A percentile compares a stretch with the other conserved stretches of the same genome.
These are phyloP conservation scores for Ganaspis sp. DNA, from an alignment of 1,140 invertebrate species.

Conservation along the genomic window DNA sequence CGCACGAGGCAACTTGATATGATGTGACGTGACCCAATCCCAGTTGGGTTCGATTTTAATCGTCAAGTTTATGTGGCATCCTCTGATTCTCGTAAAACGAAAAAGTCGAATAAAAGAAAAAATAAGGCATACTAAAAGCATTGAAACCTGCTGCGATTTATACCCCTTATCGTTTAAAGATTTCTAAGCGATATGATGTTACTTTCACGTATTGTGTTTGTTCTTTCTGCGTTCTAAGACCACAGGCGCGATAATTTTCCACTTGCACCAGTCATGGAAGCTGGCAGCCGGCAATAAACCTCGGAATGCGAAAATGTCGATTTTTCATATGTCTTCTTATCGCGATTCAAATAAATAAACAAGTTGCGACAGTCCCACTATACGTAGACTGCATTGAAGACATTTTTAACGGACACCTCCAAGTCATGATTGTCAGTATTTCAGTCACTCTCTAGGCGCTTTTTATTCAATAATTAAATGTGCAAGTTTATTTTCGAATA, in stretches of 20 bases:
- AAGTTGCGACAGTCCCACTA: not conserved
- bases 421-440: no score
- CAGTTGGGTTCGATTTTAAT: conserved; percentile 42
- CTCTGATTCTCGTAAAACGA: not conserved
- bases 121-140: not conserved
- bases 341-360: conserved; percentile 17
- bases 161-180: not conserved
- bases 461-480: no score
- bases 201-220: conserved; percentile 20
- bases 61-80: not conserved
- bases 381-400: no score
- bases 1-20: conserved; percentile 46
- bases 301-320: not conserved
- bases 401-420: no score
- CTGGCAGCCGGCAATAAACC: not conserved
- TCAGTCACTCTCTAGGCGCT: no score
- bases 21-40: conserved; percentile 52
- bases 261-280: not conserved
- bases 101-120: not conserved
- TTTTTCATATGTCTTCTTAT: conserved; percentile 2
- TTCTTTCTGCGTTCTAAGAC: conserved; percentile 5
- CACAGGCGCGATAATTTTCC: not conserved
- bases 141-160: conserved; percentile 1
- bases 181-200: conserved; percentile 12
- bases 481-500: no score